Base-by-base conservation (phyloP, 2,888 invertebrate genomes). In the Papilio demoleus region DNA sequence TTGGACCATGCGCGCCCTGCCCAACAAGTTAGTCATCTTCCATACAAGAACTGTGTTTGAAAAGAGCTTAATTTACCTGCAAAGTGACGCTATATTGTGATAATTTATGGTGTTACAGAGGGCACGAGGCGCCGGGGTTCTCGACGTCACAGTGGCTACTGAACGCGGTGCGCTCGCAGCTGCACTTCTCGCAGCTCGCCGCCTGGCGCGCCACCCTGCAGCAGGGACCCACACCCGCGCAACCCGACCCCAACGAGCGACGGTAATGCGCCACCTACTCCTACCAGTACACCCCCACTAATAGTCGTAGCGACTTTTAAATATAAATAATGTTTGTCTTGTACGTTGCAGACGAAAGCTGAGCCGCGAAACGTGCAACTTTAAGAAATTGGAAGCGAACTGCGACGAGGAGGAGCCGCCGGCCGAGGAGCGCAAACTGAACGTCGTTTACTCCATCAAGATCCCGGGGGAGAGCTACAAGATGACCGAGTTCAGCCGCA, bases 141-240 rank as follows among this genome's bases (percentile, higher is more conserved):
- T 92, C 94, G 75, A 93, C 93, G 66, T 85, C 94, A 34, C 95
- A 96, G 79, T 97, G 97, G 87, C 93, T 99, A 76, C 94, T 98
- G 81, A 97, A 97, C 89, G 99, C 99, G 62, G 96, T 99, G 60
- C 95, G 98, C 72, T 99, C 99, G 6, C 98, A 98, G 88, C 94
- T 99, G 70, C 98, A 98, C 92, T 99, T 99, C 93, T 99, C 99
- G 5, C 99, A 99, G 93, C 95, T 99, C 75, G 97, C 98, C 63
- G 98, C 99, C 67, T 99, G 99, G 99, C 94, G 96, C 78, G 94
- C 95, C 5, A 78, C 84, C 47, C 79, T 90, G 56, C 81, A 82
- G 75, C 77, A 77, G 72, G 76, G 14, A 1, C 79, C 67, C 71
- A 75, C 70, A 64, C 70, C 40, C 80, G 80, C 38, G 81, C 50